Evolutionary conservation across 2,797 vertebrate genomes (phyloP).

Genomic region (Oophaga sylvatica): DNA sequence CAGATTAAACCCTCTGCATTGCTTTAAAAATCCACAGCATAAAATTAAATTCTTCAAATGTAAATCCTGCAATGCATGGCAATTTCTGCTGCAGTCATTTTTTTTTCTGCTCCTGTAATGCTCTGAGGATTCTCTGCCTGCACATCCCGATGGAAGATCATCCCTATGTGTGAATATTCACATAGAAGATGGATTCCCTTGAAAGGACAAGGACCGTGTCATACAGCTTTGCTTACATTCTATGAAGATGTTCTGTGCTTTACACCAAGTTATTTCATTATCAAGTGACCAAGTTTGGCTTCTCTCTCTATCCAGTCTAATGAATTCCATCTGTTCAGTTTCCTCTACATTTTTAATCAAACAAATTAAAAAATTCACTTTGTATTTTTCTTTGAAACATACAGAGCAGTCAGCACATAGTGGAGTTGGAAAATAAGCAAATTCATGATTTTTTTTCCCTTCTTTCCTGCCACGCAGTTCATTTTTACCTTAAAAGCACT

Average conservation of each 20-base stretch:
- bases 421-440: constrained; percentile 45
- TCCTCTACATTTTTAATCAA: constrained; percentile 48
- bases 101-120: too few relatives aligned
- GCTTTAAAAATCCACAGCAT: too few relatives aligned
- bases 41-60: too few relatives aligned
- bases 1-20: too few relatives aligned
- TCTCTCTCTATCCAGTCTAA: constrained; percentile 33
- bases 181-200: not conserved
- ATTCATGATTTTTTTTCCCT: constrained; percentile 25
- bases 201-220: not conserved
- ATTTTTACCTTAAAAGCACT: constrained; percentile 35
- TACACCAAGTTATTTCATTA: not conserved
- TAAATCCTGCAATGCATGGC: too few relatives aligned
- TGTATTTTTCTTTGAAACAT: constrained; percentile 40
- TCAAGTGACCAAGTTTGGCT: not conserved
- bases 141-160: too few relatives aligned
- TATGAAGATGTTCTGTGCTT: not conserved
- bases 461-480: constrained; percentile 50
- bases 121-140: too few relatives aligned
- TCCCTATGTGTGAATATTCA: too few relatives aligned
- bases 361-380: constrained; percentile 32
- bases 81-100: too few relatives aligned
- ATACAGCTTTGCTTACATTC: not conserved
- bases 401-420: constrained; percentile 55
- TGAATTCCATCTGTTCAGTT: constrained; percentile 43